Evolutionary conservation across 2,113 vertebrate species (phyloP).

Genomic region (Hucho hucho): DNA sequence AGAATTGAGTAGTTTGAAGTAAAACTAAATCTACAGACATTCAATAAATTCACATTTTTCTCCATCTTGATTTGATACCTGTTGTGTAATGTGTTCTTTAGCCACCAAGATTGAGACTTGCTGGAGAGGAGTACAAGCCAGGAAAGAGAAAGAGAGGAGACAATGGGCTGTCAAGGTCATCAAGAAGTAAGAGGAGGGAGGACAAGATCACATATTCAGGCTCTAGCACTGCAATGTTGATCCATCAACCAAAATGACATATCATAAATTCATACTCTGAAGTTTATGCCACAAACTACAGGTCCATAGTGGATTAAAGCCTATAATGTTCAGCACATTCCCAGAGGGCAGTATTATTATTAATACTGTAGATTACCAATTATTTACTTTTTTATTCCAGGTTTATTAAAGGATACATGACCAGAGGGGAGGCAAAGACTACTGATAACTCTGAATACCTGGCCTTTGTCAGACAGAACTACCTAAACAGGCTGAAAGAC

Average conservation of each 20-base stretch:
- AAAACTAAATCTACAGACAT: no score
- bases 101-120: conserved; percentile 89
- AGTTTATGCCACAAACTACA: no score
- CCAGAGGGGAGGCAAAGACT: conserved; percentile 77
- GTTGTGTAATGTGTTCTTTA: conserved; percentile 54
- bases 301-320: no score
- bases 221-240: no score
- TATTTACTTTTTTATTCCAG: conserved; percentile 56
- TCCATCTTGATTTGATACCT: neutral
- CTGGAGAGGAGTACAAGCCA: conserved; percentile 88
- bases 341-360: neutral
- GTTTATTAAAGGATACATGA: conserved; percentile 91
- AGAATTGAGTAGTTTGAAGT: no score
- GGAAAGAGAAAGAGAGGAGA: conserved; percentile 81
- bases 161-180: conserved; percentile 87
- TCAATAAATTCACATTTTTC: no score
- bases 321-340: no score
- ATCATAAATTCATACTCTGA: no score
- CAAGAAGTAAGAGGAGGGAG: conserved; percentile 76
- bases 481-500: conserved; percentile 80
- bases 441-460: conserved; percentile 83
- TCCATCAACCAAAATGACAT: no score
- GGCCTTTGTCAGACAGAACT: conserved; percentile 81
- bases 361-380: neutral
- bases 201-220: neutral